A percentile compares a stretch with the other conserved stretches of the same genome.
Evolutionary conservation across 2,113 vertebrate genomes (phyloP).

Genomic region (rabbit (Oryctolagus cuniculus)): mOryCun1.1 NC_091437.1:45830001-45830500

Average conservation of each 20-base stretch:
- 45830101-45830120: conserved; percentile 73
- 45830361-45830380: conserved; percentile 35
- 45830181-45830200: conserved; percentile 78
- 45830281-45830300: conserved; percentile 72
- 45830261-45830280: conserved; percentile 34
- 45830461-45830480: conserved; percentile 38
- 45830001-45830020: neutral
- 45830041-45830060: conserved; percentile 65
- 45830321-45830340: neutral
- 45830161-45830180: conserved; percentile 75
- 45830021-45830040: neutral
- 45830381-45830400: neutral
- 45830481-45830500: neutral
- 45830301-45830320: neutral
- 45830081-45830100: conserved; percentile 45
- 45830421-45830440: neutral
- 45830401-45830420: neutral
- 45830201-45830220: conserved; percentile 62
- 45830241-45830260: conserved; percentile 64
- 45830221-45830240: conserved; percentile 58
- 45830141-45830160: conserved; percentile 70
- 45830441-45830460: neutral
- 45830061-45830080: conserved; percentile 64
- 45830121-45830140: conserved; percentile 81
- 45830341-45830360: neutral